Base-by-base conservation (phyloP, 2,888 invertebrate genomes). In the Euplagia quadripunctaria region DNA sequence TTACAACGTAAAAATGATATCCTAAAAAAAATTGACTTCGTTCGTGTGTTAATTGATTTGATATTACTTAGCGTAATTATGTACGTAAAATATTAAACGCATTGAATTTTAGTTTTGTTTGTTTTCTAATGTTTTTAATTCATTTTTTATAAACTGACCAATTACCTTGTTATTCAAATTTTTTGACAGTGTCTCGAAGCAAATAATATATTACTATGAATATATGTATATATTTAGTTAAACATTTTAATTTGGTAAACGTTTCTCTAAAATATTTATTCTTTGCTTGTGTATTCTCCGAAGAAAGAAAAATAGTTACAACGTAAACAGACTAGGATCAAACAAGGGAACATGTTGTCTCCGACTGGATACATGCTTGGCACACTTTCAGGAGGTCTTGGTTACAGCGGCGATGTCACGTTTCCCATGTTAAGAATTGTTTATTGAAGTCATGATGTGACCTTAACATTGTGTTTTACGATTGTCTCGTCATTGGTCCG, bases 401-500 rank as follows among this genome's bases (percentile, higher is more conserved):
- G 90, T 91, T 90, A 90, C 92, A 90, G 87, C 91, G 90, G 90
- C 91, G 91, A 93, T 91, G 92, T 94, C 95, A 96, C 95, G 95
- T 94, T 95, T 94, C 89, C 91, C 88, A 91, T 94, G 94, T 95
- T 94, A 88, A 86, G 92, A 91, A 93, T 95, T 92, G 94, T 95
- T 95, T 95, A 95, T 95, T 93, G 95, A 94, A 95, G 95, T 93
- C 94, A 95, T 95, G 95, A 93, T 95, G 92, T 94, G 95, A 95
- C 95, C 95, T 94, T 94, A 94, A 95, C 95, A 94, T 95, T 94
- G 93, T 95, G 92, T 93, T 94, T 94, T 94, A 94, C 94, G 94
- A 96, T 95, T 95, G 95, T 93, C 94, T 95, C 95, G 92, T 95
- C 95, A 95, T 91, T 86, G 92, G 92, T 90, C 92, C 90, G 91